Base-by-base conservation (phyloP, 2,797 vertebrate species). In the Clangula hyemalis region DNA sequence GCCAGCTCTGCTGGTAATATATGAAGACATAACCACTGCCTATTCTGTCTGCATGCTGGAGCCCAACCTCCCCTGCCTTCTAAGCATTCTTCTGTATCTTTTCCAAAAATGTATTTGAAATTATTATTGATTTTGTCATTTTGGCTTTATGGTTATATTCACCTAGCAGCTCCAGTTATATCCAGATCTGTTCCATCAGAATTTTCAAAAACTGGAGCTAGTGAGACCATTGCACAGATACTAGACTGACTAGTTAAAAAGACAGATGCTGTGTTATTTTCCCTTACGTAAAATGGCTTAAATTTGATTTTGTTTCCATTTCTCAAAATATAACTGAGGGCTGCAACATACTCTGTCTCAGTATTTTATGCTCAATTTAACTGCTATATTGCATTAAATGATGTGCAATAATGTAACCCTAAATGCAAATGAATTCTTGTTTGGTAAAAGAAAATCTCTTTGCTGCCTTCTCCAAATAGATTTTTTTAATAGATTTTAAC, bases 91-190 rank as follows among this genome's bases (percentile, higher is more conserved):
- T 21, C 68, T 68, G 77, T 85, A 89, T 51, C 65, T 74, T 92
- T 93, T 90, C 78, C 65, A 90, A 94, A 93, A 89, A 77, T 4
- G 9, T 80, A 87, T 87, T 87, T 89, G 77, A 92, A 95, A 95
- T 94, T 88, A 94, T 92, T 94, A 96, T 94, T 95, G 95, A 97
- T 96, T 96, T 96, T 96, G 91, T 77, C 39, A 96, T 95, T 95
- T 93, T 79, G 47, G 74, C 87, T 90, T 76, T 54, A 91, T 34
- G 39, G 66, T 79, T 94, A 90, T 66, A 87, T 71, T 89, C 49
- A 74, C 54, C 77, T 88, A 92, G 62, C 65, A 91, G 71, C 91
- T 64, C 28, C 64, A 85, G 75, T 22, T 65, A 80, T 28, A 74
- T 73, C n/a, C 43, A 89, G 41, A 54, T 88, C 22, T 54, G 69